Evolutionary conservation across 2,113 vertebrate genomes (phyloP).

Genomic region (Tautogolabrus adspersus): DNA sequence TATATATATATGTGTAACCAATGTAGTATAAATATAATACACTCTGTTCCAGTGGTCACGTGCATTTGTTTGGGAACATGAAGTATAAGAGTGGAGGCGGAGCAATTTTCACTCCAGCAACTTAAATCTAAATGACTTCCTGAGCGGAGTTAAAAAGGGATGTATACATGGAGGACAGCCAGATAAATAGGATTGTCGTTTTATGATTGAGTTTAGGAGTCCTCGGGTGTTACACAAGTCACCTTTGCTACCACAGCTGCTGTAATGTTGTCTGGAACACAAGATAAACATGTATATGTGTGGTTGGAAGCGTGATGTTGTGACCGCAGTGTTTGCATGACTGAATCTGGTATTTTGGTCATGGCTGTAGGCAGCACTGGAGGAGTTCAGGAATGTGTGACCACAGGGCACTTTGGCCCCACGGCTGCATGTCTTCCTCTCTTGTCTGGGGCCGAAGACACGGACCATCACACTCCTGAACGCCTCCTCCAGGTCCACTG

Average conservation of each 20-base stretch:
- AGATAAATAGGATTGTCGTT: not conserved
- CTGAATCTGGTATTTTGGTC: slow-evolving; percentile 80
- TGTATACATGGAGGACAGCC: not conserved
- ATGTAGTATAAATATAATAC: not conserved
- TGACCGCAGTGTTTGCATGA: slow-evolving; percentile 71
- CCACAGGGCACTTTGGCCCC: slow-evolving; percentile 77
- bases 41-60: slow-evolving; percentile 30
- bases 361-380: slow-evolving; percentile 78
- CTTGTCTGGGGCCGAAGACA: slow-evolving; percentile 72
- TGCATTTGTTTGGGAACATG: slow-evolving; percentile 75
- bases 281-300: slow-evolving; percentile 67
- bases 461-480: slow-evolving; percentile 69
- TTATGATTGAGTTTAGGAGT: slow-evolving; percentile 6
- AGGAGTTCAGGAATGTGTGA: slow-evolving; percentile 84
- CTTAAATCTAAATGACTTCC: slow-evolving; percentile 39
- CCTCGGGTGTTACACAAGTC: slow-evolving; percentile 7
- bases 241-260: slow-evolving; percentile 19
- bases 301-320: slow-evolving; percentile 65
- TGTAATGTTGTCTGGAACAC: slow-evolving; percentile 33
- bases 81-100: slow-evolving; percentile 23
- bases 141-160: slow-evolving; percentile 48
- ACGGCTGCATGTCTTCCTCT: slow-evolving; percentile 67
- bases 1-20: no score
- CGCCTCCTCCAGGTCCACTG: slow-evolving; percentile 75
- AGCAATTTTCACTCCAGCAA: slow-evolving; percentile 34